A percentile compares a stretch with the other conserved stretches of the same genome.
Evolutionary conservation across 2,888 invertebrate species (phyloP).

Genomic region (Scaptodrosophila latifasciaeformis): DNA sequence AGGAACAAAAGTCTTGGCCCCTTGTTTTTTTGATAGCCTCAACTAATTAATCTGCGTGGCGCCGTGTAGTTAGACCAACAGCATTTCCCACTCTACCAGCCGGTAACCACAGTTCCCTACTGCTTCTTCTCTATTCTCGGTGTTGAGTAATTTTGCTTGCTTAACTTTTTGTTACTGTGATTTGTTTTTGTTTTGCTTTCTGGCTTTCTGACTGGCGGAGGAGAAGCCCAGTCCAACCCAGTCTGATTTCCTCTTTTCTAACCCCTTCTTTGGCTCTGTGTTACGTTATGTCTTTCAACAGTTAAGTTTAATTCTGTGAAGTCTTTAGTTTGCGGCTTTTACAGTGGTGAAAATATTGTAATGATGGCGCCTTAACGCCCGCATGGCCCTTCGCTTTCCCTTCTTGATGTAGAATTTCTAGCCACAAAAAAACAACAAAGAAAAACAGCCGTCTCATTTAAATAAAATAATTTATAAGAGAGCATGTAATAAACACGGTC

Average conservation of each 20-base stretch:
- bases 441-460: constrained; percentile 51
- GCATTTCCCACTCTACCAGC: neutral
- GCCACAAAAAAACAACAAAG: too few species aligned
- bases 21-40: constrained; percentile 63
- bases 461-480: constrained; percentile 59
- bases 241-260: constrained; percentile 14
- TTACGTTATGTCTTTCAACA: constrained; percentile 50
- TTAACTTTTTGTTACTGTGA: constrained; percentile 69
- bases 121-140: constrained; percentile 26
- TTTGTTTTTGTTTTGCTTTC: constrained; percentile 55
- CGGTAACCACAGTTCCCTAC: too few species aligned
- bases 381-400: neutral
- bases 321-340: constrained; percentile 65
- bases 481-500: constrained; percentile 36
- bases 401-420: constrained; percentile 35
- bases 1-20: constrained; percentile 22
- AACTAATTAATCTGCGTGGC: constrained; percentile 70
- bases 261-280: too few species aligned
- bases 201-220: neutral
- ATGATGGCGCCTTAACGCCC: constrained; percentile 43
- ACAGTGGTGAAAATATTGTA: constrained; percentile 44
- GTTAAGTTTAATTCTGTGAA: constrained; percentile 40
- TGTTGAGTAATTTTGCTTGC: constrained; percentile 59
- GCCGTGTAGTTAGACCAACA: constrained; percentile 30
- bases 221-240: neutral